These are phyloP conservation scores for Hydra vulgaris DNA, from an alignment of 30 jellyfish, hydroid and myxozoan genomes.

Conservation along the genomic window DNA sequence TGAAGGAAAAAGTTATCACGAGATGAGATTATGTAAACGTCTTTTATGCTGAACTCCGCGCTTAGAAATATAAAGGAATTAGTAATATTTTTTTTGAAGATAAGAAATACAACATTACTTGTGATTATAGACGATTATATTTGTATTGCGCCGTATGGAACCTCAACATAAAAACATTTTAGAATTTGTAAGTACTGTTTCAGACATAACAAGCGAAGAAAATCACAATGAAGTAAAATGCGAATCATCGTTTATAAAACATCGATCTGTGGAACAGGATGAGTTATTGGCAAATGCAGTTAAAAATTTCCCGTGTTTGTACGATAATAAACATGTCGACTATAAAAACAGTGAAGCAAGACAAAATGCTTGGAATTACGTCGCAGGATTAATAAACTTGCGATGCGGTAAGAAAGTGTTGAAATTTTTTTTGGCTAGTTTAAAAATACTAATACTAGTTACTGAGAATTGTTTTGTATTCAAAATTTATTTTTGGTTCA, in stretches of 20 bases:
- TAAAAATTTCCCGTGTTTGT: not conserved
- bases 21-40: not conserved
- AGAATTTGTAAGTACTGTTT: not conserved
- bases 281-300: conserved; percentile 2
- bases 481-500: too few relatives aligned
- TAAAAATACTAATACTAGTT: not conserved
- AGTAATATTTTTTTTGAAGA: not conserved
- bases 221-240: not conserved
- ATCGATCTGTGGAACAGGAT: conserved; percentile 16
- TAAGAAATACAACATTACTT: not conserved
- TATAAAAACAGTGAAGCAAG: conserved; percentile 9
- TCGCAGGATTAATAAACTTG: not conserved
- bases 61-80: not conserved
- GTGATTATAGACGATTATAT: not conserved
- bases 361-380: not conserved
- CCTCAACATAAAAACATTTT: not conserved
- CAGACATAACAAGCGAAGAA: not conserved
- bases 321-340: conserved; percentile 7
- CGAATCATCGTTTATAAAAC: not conserved
- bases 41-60: not conserved
- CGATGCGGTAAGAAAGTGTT: not conserved
- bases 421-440: not conserved
- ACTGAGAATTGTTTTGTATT: too few relatives aligned
- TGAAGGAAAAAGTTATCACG: not conserved
- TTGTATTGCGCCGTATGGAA: not conserved